Percentiles rank a stretch among this genome's conserved stretches.
phyloP scores from a whole-genome alignment of 2,797 vertebrate genomes.

The Falco peregrinus region DNA sequence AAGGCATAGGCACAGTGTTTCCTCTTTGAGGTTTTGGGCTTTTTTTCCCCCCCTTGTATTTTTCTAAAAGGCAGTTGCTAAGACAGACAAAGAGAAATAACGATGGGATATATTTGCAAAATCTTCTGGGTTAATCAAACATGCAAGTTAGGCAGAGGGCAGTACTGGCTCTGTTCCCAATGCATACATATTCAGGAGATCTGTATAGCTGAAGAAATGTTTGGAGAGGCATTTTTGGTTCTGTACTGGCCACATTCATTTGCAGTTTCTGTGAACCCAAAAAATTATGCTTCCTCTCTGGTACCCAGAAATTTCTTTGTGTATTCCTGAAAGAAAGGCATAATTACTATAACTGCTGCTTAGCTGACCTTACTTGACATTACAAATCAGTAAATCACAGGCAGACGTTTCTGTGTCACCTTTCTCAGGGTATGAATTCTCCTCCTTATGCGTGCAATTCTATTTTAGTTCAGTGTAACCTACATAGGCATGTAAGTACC shows the following conservation, averaged over 20 bases:
- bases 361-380: not conserved
- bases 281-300: not conserved
- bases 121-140: not conserved
- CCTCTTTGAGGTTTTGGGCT: not conserved
- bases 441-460: not conserved
- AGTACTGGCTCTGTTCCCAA: not conserved
- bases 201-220: not conserved
- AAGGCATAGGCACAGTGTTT: not conserved
- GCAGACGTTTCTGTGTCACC: not conserved
- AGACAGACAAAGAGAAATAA: not conserved
- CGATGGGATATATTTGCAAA: not conserved
- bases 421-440: conserved; percentile 11
- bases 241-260: not conserved
- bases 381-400: not conserved
- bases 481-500: not conserved
- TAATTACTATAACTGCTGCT: not conserved
- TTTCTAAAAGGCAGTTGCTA: not conserved
- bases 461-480: conserved; percentile 11
- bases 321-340: not conserved
- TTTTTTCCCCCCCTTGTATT: rapidly evolving
- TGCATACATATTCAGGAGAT: not conserved
- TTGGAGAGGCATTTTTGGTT: not conserved
- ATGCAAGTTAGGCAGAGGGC: not conserved
- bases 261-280: not conserved
- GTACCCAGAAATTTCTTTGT: not conserved